Conservation (phyloP, 2,113 vertebrate genomes). For the Nesoenas mayeri region DNA sequence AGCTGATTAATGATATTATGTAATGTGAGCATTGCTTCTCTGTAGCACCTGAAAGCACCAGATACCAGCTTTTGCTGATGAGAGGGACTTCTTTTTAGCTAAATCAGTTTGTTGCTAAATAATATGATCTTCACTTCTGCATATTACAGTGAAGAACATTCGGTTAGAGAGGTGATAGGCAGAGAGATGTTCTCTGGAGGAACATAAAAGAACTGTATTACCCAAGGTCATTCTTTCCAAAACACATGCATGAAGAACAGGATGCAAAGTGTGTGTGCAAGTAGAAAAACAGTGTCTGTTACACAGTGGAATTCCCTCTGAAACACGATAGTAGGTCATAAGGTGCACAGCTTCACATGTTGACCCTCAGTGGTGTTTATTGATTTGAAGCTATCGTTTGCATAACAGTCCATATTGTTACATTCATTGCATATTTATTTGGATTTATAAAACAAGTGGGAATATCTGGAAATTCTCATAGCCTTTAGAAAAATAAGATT, state of each 20-base stretch:
- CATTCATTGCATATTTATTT: neutral
- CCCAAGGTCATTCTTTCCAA: neutral
- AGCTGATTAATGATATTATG: fast-evolving
- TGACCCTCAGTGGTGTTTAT: neutral
- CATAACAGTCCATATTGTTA: neutral
- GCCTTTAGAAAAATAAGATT: neutral
- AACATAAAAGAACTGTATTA: neutral
- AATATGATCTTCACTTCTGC: neutral
- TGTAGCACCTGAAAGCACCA: neutral
- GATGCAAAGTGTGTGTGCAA: neutral
- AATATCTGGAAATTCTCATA: neutral
- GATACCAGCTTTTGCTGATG: neutral
- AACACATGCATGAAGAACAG: fast-evolving
- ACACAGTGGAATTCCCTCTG: neutral
- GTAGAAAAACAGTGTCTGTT: neutral
- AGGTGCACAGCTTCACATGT: neutral
- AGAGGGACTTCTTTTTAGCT: neutral
- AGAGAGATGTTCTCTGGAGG: neutral
- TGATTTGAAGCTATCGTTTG: neutral
- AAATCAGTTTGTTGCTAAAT: neutral
- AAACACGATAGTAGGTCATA: neutral
- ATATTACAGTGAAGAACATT: neutral
- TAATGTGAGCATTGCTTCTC: neutral
- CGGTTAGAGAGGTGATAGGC: neutral
- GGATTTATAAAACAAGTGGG: neutral